Evolutionary conservation across 2,113 vertebrate species (phyloP).

Genomic region (Nesospiza acunhae): DNA sequence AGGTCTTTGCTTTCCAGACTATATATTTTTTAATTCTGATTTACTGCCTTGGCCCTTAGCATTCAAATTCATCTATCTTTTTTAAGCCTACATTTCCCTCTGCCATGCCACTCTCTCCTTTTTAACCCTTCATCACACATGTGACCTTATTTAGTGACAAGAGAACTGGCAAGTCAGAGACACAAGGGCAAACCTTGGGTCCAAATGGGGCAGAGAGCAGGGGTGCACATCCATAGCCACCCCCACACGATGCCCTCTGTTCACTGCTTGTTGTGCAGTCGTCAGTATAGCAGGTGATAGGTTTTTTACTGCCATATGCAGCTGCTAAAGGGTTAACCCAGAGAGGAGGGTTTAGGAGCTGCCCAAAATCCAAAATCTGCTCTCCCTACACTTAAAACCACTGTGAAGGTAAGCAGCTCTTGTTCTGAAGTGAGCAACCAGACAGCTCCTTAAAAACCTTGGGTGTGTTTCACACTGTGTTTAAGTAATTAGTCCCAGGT

Average conservation of each 20-base stretch:
- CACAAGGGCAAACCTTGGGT: neutral
- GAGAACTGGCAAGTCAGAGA: neutral
- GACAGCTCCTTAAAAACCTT: neutral
- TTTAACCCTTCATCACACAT: neutral
- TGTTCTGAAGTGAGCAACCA: neutral
- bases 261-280: fast-evolving
- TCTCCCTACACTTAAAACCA: neutral
- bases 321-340: neutral
- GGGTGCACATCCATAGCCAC: neutral
- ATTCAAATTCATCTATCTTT: neutral
- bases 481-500: neutral
- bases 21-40: neutral
- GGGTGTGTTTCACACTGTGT: neutral
- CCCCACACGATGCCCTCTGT: fast-evolving
- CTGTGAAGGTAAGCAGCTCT: neutral
- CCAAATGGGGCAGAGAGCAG: neutral
- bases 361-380: neutral
- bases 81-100: neutral
- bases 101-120: neutral
- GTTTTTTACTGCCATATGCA: neutral
- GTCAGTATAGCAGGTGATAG: neutral
- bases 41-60: neutral
- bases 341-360: neutral
- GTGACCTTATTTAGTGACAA: neutral
- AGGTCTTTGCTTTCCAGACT: neutral